Evolutionary conservation across 2,888 invertebrate genomes (phyloP).

Genomic region (Epicampocera succincta): DNA sequence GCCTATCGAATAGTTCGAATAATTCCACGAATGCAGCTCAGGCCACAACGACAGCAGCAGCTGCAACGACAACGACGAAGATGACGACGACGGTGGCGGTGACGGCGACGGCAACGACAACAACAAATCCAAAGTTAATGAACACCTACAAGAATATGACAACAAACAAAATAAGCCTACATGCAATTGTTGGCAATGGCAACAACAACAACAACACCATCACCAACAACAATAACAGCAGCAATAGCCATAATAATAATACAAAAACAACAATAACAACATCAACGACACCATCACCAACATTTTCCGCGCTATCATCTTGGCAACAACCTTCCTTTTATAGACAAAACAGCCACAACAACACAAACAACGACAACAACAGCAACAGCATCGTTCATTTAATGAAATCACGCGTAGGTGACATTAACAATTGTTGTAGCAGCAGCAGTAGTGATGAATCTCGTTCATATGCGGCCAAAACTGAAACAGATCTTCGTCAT

Average conservation of each 20-base stretch:
- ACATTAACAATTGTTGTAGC: slow-evolving; percentile 63
- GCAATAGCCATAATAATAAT: slow-evolving; percentile 71
- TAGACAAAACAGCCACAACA: slow-evolving; percentile 72
- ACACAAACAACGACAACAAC: slow-evolving; percentile 69
- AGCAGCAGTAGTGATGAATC: slow-evolving; percentile 71
- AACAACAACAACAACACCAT: slow-evolving; percentile 58
- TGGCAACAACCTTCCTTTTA: slow-evolving; percentile 78
- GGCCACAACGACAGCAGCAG: slow-evolving; percentile 67
- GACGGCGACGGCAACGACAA: slow-evolving; percentile 67
- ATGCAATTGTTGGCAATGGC: slow-evolving; percentile 78
- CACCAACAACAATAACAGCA: slow-evolving; percentile 71
- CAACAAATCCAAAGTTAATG: slow-evolving; percentile 70
- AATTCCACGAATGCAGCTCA: slow-evolving; percentile 72
- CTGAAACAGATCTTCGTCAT: slow-evolving; percentile 70
- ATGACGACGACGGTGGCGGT: slow-evolving; percentile 72
- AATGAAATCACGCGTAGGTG: slow-evolving; percentile 76
- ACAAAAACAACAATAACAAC: slow-evolving; percentile 70
- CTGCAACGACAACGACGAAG: slow-evolving; percentile 65
- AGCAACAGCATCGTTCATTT: slow-evolving; percentile 71
- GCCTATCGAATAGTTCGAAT: slow-evolving; percentile 79
- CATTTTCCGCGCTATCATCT: slow-evolving; percentile 72
- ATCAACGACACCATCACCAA: slow-evolving; percentile 71
- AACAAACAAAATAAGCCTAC: slow-evolving; percentile 79
- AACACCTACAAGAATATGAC: slow-evolving; percentile 78
- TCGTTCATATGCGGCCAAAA: slow-evolving; percentile 60